These are phyloP conservation scores for Eudasyphora cyanicolor DNA, from an alignment of 2,888 invertebrate genomes.

Conservation along the genomic window DNA sequence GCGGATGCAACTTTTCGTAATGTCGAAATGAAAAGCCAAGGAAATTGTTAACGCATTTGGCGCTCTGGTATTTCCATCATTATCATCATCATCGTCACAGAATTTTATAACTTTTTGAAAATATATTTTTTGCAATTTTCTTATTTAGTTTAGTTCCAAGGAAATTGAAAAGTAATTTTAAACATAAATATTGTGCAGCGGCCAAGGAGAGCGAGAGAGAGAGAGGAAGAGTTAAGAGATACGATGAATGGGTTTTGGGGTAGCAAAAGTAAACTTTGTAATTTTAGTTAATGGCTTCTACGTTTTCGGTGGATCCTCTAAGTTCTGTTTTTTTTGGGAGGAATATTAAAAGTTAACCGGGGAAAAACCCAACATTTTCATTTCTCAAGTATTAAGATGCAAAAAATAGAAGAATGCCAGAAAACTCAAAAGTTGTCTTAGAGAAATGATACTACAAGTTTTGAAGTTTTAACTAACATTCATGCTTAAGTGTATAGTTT, in stretches of 20 bases:
- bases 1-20: constrained; percentile 33
- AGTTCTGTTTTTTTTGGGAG: neutral
- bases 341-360: constrained; percentile 18
- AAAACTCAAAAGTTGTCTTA: constrained; percentile 44
- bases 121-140: constrained; percentile 18
- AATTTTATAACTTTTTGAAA: constrained; percentile 56
- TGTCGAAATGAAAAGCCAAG: neutral
- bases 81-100: constrained; percentile 36
- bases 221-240: constrained; percentile 3
- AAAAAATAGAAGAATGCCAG: neutral
- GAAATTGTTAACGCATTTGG: constrained; percentile 44
- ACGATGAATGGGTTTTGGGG: constrained; percentile 31
- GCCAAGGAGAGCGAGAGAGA: constrained; percentile 20
- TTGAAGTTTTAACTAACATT: constrained; percentile 43
- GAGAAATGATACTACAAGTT: constrained; percentile 51
- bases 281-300: constrained; percentile 61
- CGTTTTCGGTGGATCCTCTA: neutral
- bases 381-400: neutral
- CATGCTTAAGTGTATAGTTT: constrained; percentile 32
- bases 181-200: constrained; percentile 44
- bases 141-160: constrained; percentile 57
- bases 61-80: constrained; percentile 30
- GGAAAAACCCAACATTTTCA: neutral
- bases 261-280: constrained; percentile 59
- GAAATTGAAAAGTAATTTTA: constrained; percentile 65